Evolutionary conservation across 1,140 invertebrate genomes (phyloP).

Genomic region (Araneus ventricosus): DNA sequence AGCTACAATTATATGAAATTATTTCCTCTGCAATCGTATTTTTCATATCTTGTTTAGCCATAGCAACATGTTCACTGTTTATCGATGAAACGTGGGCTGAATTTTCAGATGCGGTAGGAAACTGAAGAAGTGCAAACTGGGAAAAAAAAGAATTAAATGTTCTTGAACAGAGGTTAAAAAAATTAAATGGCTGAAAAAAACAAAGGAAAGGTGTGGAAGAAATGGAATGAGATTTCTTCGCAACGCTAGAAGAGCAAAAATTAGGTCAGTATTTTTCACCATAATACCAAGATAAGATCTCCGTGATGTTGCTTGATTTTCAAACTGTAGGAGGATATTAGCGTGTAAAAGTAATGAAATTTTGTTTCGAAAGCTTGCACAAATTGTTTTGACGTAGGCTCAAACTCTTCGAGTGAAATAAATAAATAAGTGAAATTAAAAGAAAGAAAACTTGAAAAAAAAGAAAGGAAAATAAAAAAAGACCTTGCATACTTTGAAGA

Average conservation of each 20-base stretch:
- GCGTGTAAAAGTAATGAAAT: background rate
- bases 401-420: too few species aligned
- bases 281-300: background rate
- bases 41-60: background rate
- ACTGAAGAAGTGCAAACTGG: background rate
- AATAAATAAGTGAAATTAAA: too few species aligned
- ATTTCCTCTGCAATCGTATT: background rate
- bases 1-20: constrained; percentile 60
- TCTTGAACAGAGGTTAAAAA: constrained; percentile 6
- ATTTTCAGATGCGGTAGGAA: background rate
- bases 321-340: background rate
- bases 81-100: background rate
- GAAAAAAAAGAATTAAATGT: background rate
- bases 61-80: too few species aligned
- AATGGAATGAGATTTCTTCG: background rate
- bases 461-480: too few species aligned
- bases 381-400: background rate
- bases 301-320: background rate
- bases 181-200: constrained; percentile 43
- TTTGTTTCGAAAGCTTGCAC: background rate
- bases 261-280: constrained; percentile 5
- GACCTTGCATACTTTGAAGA: too few species aligned
- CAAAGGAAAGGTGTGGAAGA: background rate
- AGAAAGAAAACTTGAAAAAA: too few species aligned
- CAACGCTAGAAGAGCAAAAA: background rate